Percentiles rank a stretch among this genome's conserved stretches.
These are phyloP conservation scores for Pseudomyrmex dendroicus DNA, from an alignment of 1,140 invertebrate genomes.

Conservation along the genomic window DNA sequence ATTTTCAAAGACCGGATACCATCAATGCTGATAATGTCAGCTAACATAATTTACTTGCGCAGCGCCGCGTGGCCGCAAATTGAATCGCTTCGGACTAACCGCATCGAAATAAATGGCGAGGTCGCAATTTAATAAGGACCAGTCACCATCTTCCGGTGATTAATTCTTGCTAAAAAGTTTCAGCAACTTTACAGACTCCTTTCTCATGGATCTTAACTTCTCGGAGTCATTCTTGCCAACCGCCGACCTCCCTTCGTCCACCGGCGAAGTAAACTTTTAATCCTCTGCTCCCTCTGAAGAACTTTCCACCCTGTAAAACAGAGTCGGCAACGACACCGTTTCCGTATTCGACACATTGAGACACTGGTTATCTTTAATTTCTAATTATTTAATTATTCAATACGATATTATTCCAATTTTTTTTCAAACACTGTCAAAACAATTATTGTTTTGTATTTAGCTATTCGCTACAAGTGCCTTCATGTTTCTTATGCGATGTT, in stretches of 20 bases:
- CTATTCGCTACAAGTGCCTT: background rate
- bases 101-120: constrained; percentile 81
- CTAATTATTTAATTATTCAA: constrained; percentile 68
- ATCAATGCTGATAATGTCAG: constrained; percentile 59
- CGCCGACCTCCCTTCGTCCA: constrained; percentile 73
- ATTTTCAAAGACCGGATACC: constrained; percentile 34
- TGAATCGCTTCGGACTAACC: constrained; percentile 75
- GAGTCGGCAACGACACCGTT: constrained; percentile 76
- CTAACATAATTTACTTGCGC: constrained; percentile 73
- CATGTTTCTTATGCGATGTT: no score
- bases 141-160: constrained; percentile 83
- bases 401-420: background rate
- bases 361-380: constrained; percentile 79
- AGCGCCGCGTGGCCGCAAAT: constrained; percentile 67
- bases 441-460: background rate
- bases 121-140: constrained; percentile 84
- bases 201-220: constrained; percentile 82
- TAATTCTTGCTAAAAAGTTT: constrained; percentile 84
- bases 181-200: constrained; percentile 82
- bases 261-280: constrained; percentile 80
- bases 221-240: constrained; percentile 81
- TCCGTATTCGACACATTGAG: constrained; percentile 72
- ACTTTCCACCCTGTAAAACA: constrained; percentile 81
- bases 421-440: background rate
- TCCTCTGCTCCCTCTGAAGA: constrained; percentile 71